These are phyloP conservation scores for Zonotrichia albicollis DNA, from an alignment of 2,797 vertebrate genomes.

Conservation along the genomic window DNA sequence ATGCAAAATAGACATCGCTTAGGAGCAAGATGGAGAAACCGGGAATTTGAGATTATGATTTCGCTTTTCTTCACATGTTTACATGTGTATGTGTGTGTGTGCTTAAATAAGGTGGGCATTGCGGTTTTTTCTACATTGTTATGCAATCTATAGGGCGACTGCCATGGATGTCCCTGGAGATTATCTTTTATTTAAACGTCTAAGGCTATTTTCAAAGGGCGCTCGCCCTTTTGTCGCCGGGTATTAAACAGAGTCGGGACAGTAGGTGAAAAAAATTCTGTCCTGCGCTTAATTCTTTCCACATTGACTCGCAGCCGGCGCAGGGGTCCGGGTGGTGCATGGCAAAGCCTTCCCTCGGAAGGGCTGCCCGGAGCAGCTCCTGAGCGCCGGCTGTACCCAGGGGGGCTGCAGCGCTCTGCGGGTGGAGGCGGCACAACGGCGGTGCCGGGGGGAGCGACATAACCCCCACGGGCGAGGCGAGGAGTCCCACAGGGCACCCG, in stretches of 20 bases:
- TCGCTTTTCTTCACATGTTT: background rate
- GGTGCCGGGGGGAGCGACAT: background rate
- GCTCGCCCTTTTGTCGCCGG: background rate
- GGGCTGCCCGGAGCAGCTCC: constrained; percentile 22
- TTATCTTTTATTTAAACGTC: constrained; percentile 31
- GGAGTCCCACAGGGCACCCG: constrained; percentile 61
- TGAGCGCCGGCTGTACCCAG: background rate
- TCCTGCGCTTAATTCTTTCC: constrained; percentile 4
- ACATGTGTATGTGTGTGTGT: background rate
- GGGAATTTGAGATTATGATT: background rate
- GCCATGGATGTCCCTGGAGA: background rate
- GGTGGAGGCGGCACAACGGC: constrained; percentile 20
- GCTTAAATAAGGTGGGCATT: background rate
- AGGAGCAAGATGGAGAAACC: constrained; percentile 7
- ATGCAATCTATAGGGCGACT: background rate
- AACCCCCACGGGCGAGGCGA: constrained; percentile 1
- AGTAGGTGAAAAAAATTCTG: background rate
- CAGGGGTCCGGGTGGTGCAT: background rate
- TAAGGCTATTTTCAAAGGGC: constrained; percentile 33
- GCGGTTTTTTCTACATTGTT: background rate
- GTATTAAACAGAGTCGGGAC: background rate
- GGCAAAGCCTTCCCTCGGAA: background rate
- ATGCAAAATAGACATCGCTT: constrained; percentile 42
- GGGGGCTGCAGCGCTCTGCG: constrained; percentile 24
- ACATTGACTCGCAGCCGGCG: constrained; percentile 2